Evolutionary conservation across 2,888 invertebrate species (phyloP).

Genomic region (Empis stercorea): DNA sequence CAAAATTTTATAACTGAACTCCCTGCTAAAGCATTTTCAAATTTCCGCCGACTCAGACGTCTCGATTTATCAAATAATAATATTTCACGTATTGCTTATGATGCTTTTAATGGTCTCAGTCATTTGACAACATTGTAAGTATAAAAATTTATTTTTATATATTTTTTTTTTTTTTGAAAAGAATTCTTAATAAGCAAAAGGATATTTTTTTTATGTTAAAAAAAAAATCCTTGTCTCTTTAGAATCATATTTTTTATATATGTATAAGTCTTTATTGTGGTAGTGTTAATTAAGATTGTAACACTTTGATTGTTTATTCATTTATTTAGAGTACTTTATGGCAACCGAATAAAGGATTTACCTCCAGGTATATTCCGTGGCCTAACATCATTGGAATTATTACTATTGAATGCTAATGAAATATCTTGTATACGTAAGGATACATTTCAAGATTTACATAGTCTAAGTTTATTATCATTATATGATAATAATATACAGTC

Average conservation of each 20-base stretch:
- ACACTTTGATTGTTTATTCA: no score
- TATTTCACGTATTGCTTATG: constrained; percentile 78
- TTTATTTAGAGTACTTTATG: constrained; percentile 76
- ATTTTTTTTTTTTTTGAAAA: constrained; percentile 3
- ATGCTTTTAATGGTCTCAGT: constrained; percentile 81
- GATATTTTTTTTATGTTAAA: no score
- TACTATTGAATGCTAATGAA: constrained; percentile 95
- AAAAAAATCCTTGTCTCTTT: no score
- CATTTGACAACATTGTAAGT: constrained; percentile 90
- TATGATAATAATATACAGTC: constrained; percentile 98
- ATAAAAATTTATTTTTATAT: constrained; percentile 1
- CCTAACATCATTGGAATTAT: constrained; percentile 72
- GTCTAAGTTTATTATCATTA: constrained; percentile 77
- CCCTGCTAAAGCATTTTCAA: constrained; percentile 77
- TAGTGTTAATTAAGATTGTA: no score
- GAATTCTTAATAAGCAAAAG: not conserved
- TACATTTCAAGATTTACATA: constrained; percentile 78
- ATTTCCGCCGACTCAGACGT: constrained; percentile 70
- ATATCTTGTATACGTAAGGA: constrained; percentile 90
- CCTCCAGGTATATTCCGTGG: constrained; percentile 89
- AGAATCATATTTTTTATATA: no score
- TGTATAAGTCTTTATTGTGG: no score
- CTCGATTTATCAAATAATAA: constrained; percentile 95
- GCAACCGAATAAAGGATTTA: constrained; percentile 94
- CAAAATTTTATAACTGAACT: constrained; percentile 93